These are phyloP conservation scores for Mystacides longicornis DNA, from an alignment of 2,888 invertebrate species.

Conservation along the genomic window DNA sequence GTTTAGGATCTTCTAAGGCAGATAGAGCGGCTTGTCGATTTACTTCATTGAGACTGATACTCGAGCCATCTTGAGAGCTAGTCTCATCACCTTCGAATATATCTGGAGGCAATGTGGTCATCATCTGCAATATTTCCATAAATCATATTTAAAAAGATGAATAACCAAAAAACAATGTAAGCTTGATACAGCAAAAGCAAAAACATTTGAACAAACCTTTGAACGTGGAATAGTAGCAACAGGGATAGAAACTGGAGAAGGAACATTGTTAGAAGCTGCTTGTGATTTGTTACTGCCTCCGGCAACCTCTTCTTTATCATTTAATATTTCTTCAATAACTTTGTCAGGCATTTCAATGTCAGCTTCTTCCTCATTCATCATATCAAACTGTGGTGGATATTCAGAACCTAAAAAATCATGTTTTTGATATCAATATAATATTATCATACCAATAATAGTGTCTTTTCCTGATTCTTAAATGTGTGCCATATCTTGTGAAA, in stretches of 20 bases:
- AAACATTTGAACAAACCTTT: background rate
- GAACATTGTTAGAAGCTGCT: background rate
- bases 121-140: conserved; percentile 7
- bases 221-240: conserved; percentile 11
- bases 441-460: no score
- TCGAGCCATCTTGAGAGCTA: conserved; percentile 21
- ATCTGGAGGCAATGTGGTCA: conserved; percentile 37
- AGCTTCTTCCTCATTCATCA: no score
- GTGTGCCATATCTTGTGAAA: no score
- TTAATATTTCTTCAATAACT: background rate
- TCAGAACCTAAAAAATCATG: no score
- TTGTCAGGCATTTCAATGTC: background rate
- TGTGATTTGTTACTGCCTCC: background rate
- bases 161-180: no score
- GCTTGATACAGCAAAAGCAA: background rate
- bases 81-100: conserved; percentile 47
- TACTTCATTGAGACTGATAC: conserved; percentile 16
- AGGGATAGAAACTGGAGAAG: conserved; percentile 6
- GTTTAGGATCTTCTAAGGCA: conserved; percentile 15
- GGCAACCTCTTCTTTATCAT: background rate
- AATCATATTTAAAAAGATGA: background rate
- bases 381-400: no score
- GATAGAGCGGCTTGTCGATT: conserved; percentile 30
- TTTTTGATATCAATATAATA: no score
- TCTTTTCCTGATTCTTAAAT: no score